These are phyloP conservation scores for Atrina japonica DNA, from an alignment of 2,888 invertebrate species.

Conservation along the genomic window DNA sequence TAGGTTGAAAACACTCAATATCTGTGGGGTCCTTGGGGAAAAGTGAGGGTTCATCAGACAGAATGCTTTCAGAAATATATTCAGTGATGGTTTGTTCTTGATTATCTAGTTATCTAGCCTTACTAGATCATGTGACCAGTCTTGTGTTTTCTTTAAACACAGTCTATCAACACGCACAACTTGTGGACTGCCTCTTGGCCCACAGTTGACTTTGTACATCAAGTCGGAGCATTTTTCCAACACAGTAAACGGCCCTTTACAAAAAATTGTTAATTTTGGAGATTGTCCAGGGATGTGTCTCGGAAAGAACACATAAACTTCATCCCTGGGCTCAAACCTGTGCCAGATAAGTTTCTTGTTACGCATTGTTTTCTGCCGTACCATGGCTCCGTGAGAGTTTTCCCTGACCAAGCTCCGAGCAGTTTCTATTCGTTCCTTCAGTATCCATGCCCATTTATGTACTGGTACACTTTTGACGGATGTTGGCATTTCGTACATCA, in stretches of 20 bases:
- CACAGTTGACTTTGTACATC: conserved; percentile 5
- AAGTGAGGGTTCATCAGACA: not conserved
- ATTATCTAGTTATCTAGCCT: not conserved
- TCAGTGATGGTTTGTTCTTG: not conserved
- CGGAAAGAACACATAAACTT: conserved; percentile 3
- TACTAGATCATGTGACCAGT: not conserved
- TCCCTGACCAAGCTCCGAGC: not conserved
- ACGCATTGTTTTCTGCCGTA: conserved; percentile 1
- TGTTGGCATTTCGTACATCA: conserved; percentile 1
- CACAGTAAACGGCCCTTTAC: conserved; percentile 3
- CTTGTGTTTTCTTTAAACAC: conserved; percentile 2
- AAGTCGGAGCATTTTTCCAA: not conserved
- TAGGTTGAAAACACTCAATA: not conserved
- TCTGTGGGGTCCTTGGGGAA: not conserved
- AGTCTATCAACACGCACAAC: conserved; percentile 4
- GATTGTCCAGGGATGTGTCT: conserved; percentile 1
- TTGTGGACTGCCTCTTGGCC: not conserved
- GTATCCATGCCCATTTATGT: conserved; percentile 5
- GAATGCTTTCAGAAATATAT: not conserved
- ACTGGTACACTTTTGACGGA: not conserved
- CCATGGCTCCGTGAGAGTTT: conserved; percentile 1
- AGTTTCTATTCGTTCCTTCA: not conserved
- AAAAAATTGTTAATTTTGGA: conserved; percentile 4
- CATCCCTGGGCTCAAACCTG: not conserved
- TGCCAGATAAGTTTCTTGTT: not conserved